These are phyloP conservation scores for Plecturocebus donacophilus DNA, from an alignment of 2,113 vertebrate genomes.

Conservation along the genomic window DNA sequence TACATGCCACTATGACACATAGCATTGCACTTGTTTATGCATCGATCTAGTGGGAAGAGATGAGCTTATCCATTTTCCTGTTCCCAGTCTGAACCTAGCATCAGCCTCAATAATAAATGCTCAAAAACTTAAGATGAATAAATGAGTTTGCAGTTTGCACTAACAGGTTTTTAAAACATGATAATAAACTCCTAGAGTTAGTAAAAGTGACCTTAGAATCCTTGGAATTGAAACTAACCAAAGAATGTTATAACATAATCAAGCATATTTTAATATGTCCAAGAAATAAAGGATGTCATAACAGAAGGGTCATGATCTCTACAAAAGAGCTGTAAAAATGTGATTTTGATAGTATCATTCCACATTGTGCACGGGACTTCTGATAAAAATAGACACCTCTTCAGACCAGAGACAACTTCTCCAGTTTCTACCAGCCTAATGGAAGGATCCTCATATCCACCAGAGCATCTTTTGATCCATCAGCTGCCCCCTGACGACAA, in stretches of 20 bases:
- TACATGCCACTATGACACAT: not conserved
- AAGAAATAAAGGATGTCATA: conserved; percentile 32
- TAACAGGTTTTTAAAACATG: conserved; percentile 1
- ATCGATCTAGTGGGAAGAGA: not conserved
- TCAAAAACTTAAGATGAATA: not conserved
- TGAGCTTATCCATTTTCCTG: not conserved
- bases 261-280: conserved; percentile 43
- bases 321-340: conserved; percentile 23
- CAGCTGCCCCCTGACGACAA: not conserved
- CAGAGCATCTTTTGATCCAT: not conserved
- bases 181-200: not conserved
- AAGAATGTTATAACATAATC: conserved; percentile 15
- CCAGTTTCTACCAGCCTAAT: not conserved
- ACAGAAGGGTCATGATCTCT: not conserved
- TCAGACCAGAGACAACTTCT: not conserved
- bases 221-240: conserved; percentile 23
- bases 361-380: not conserved
- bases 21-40: not conserved
- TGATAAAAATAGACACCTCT: not conserved
- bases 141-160: not conserved
- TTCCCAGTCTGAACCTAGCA: not conserved
- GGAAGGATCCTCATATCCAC: not conserved
- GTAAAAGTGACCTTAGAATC: not conserved
- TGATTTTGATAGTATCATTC: not conserved
- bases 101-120: not conserved